These are phyloP conservation scores for Altica lythri DNA, from an alignment of 2,888 invertebrate genomes.

Conservation along the genomic window DNA sequence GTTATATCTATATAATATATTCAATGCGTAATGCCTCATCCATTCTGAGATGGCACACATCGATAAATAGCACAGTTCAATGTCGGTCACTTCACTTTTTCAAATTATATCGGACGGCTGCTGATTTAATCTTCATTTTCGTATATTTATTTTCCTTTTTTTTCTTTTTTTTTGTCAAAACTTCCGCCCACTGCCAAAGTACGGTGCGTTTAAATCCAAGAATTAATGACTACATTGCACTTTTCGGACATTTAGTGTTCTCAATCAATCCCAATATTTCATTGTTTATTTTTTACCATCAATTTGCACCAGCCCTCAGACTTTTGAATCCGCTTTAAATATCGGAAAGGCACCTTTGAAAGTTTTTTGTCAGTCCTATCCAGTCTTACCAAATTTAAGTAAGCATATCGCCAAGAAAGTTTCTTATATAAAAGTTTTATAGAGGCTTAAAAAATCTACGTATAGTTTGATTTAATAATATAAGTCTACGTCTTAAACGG, in stretches of 20 bases:
- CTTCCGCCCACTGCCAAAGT: conserved; percentile 42
- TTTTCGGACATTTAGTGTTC: conserved; percentile 40
- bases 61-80: conserved; percentile 45
- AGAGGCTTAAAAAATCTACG: conserved; percentile 56
- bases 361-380: conserved; percentile 55
- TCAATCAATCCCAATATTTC: conserved; percentile 10
- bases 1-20: conserved; percentile 39
- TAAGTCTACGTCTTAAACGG: conserved; percentile 49
- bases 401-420: conserved; percentile 55
- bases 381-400: conserved; percentile 58
- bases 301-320: conserved; percentile 54
- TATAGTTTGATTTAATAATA: conserved; percentile 51
- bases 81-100: conserved; percentile 45
- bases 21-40: conserved; percentile 42
- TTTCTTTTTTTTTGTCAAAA: conserved; percentile 45
- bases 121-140: conserved; percentile 45
- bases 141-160: too few relatives aligned
- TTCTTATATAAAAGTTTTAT: conserved; percentile 49
- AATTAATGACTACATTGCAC: conserved; percentile 51
- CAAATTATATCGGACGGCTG: conserved; percentile 50
- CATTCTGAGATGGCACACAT: conserved; percentile 48
- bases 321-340: conserved; percentile 50
- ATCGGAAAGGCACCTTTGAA: conserved; percentile 56
- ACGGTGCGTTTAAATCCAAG: conserved; percentile 33
- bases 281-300: conserved; percentile 13